Evolutionary conservation across 2,888 invertebrate genomes (phyloP).

Genomic region (Thysanoteuthis rhombus): DNA sequence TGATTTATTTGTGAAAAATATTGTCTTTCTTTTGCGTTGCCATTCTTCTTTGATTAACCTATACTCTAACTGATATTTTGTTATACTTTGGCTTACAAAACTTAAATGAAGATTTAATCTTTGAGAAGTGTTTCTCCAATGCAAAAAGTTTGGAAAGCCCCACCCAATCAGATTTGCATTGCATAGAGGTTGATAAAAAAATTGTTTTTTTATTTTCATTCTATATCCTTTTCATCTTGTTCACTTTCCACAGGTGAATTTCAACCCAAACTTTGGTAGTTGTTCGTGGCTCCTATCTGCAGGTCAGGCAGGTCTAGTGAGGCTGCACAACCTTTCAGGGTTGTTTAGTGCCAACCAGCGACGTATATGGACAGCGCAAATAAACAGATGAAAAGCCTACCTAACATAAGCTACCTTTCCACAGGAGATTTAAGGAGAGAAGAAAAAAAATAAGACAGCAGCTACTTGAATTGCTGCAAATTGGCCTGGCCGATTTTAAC

Average conservation of each 20-base stretch:
- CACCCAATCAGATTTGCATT: no score
- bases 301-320: slow-evolving; percentile 45
- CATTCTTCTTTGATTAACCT: no score
- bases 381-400: neutral
- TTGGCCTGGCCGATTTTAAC: neutral
- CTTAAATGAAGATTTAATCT: no score
- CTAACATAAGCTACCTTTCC: neutral
- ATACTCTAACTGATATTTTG: no score
- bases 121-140: no score
- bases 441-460: no score
- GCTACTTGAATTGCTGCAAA: neutral
- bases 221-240: neutral
- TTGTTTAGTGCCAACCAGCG: slow-evolving; percentile 23
- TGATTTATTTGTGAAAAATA: no score
- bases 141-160: no score
- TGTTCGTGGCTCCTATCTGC: slow-evolving; percentile 48
- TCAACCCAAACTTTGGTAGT: slow-evolving; percentile 45
- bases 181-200: no score
- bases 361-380: slow-evolving; percentile 25
- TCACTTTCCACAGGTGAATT: neutral
- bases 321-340: slow-evolving; percentile 39
- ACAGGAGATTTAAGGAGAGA: no score
- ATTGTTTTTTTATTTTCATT: neutral
- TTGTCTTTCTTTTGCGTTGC: no score
- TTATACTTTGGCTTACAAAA: no score